Evolutionary conservation across 1,140 invertebrate genomes (phyloP).

Genomic region (Caenorhabditis inopinata): DNA sequence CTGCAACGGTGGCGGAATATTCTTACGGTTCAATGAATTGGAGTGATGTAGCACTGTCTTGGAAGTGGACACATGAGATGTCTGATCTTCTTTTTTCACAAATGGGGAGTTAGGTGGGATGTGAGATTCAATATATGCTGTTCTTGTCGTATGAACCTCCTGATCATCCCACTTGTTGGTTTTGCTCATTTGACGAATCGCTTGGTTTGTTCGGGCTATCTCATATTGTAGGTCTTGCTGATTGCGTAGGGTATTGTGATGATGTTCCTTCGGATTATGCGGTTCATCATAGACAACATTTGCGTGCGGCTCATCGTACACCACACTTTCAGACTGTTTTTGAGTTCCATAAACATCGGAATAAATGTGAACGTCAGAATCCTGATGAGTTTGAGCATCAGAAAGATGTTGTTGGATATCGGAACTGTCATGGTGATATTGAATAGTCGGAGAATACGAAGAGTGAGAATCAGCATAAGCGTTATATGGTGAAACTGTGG

Average conservation of each 20-base stretch:
- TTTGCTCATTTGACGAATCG: conserved; percentile 46
- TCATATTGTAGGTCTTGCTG: not conserved
- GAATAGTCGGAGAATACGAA: too few species aligned
- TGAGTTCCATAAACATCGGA: not conserved
- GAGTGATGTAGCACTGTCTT: not conserved
- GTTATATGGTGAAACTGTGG: not conserved
- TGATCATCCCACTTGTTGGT: conserved; percentile 40
- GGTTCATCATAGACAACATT: not conserved
- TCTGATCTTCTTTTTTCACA: not conserved
- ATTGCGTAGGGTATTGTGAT: not conserved
- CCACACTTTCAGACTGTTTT: not conserved
- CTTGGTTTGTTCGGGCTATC: conserved; percentile 20
- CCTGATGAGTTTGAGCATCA: not conserved
- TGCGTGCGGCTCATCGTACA: not conserved
- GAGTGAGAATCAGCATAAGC: not conserved
- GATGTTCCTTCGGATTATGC: not conserved
- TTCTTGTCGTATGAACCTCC: not conserved
- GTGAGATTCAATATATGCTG: not conserved
- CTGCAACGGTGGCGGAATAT: conserved; percentile 18
- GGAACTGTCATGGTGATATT: not conserved
- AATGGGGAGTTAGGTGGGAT: not conserved
- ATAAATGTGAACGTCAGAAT: not conserved
- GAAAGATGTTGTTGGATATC: not conserved
- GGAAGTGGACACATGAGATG: not conserved
- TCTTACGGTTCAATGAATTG: not conserved